These are phyloP conservation scores for Lasioglossum marginatum DNA, from an alignment of 2,888 invertebrate species.

Conservation along the genomic window DNA sequence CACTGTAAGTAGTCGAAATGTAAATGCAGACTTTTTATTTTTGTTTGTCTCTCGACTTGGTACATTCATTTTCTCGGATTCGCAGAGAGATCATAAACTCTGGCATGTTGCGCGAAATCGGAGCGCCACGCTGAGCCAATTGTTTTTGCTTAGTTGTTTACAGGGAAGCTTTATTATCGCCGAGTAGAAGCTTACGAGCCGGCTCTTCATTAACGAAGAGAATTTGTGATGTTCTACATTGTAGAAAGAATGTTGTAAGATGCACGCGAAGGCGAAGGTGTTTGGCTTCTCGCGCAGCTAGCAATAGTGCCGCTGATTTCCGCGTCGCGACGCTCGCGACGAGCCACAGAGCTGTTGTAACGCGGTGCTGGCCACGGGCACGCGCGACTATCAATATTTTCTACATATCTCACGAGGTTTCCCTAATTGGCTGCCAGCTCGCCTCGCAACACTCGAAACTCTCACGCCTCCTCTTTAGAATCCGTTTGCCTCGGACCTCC, in stretches of 20 bases:
- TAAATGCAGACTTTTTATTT: too few relatives aligned
- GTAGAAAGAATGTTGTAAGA: not conserved
- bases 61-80: not conserved
- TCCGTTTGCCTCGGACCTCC: constrained; percentile 11
- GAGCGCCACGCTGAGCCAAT: not conserved
- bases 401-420: constrained; percentile 78
- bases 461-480: constrained; percentile 11
- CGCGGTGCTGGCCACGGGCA: constrained; percentile 74
- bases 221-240: not conserved
- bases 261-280: not conserved
- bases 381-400: constrained; percentile 79
- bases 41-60: not conserved
- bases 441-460: constrained; percentile 30
- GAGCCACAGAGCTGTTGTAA: constrained; percentile 60
- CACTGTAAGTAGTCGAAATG: not conserved
- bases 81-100: not conserved
- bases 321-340: constrained; percentile 72
- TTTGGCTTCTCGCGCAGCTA: constrained; percentile 37
- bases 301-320: constrained; percentile 71
- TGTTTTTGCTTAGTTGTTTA: not conserved
- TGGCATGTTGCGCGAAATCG: not conserved
- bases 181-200: not conserved
- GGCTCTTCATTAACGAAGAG: not conserved
- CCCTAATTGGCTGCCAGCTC: constrained; percentile 68
- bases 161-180: not conserved